Base-by-base conservation (phyloP, 1,140 invertebrate genomes). In the Drosophila baimaii region DNA sequence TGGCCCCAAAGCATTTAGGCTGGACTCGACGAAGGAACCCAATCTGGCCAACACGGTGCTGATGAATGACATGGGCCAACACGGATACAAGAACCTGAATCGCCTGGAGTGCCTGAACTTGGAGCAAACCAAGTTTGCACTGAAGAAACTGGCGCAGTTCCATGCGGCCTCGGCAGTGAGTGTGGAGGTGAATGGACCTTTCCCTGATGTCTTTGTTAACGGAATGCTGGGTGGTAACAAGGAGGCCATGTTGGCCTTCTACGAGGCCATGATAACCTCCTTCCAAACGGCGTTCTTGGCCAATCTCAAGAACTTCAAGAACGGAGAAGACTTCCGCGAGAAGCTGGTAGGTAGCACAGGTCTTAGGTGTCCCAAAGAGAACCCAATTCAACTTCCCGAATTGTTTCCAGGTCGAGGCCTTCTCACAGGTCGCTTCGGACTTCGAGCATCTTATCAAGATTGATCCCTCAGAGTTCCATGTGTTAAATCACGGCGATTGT, bases 401-500 rank as follows among this genome's bases (percentile, higher is more conserved):
- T 17, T 19, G 31, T 10, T 12, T 39, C 2, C 9, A 56, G 61
- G 59, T 21, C 8, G 3, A 15, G 3, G 35, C 55, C 17, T 56
- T 61, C 44, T 7, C 47, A 0, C 21, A 77, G 13, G 17, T 77
- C 3, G n/a, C 44, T 19, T 10, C 29, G 2, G 55, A 77, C 9
- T 74, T 81, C 1, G 21, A 56, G 0, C 5, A 49, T 5, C 17
- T 77, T 1, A 56, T 44, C 10, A 41, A 71, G 2, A 21, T 13
- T 2, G 57, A 94, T 29, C 71, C 91, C 0, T 90, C 93, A 12
- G 93, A 94, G 37, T 94, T 95, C 44, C 93, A 93, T 74, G 94
- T 94, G 0, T 85, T 95, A 5, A 94, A 93, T 74, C 95, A 95
- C 62, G 95, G 95, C 4, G 95, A 95, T 80, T 93, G 92, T n/a